These are phyloP conservation scores for Xenus cinereus DNA, from an alignment of 2,113 vertebrate species.

Conservation along the genomic window DNA sequence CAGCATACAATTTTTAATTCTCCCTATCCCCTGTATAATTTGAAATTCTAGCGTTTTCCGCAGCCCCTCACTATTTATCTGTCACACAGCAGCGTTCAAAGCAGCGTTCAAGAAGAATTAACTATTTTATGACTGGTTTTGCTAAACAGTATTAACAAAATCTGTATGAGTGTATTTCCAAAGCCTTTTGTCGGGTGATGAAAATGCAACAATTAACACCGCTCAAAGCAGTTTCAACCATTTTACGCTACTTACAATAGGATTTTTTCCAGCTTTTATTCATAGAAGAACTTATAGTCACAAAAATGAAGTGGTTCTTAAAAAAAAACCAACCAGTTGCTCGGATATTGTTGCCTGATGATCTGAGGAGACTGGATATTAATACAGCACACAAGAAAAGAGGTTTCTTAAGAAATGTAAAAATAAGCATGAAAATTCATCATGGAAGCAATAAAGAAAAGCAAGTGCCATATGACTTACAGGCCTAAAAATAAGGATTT, in stretches of 20 bases:
- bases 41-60: not conserved
- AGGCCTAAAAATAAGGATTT: not conserved
- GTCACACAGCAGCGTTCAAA: not conserved
- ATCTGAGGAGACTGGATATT: not conserved
- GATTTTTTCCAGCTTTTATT: not conserved
- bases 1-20: slow-evolving; percentile 8
- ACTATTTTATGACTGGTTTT: not conserved
- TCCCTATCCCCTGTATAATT: not conserved
- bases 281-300: not conserved
- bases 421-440: not conserved
- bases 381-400: not conserved
- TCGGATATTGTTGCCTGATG: not conserved
- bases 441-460: not conserved
- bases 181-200: not conserved
- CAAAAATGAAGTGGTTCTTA: not conserved
- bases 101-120: not conserved
- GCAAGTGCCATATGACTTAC: not conserved
- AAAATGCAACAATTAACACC: not conserved
- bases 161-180: not conserved
- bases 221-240: not conserved
- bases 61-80: not conserved
- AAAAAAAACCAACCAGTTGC: not conserved
- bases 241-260: not conserved
- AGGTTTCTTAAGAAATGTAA: not conserved
- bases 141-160: not conserved